Conservation (phyloP, 2,797 vertebrate species). For the Megalops cyprinoides region DNA sequence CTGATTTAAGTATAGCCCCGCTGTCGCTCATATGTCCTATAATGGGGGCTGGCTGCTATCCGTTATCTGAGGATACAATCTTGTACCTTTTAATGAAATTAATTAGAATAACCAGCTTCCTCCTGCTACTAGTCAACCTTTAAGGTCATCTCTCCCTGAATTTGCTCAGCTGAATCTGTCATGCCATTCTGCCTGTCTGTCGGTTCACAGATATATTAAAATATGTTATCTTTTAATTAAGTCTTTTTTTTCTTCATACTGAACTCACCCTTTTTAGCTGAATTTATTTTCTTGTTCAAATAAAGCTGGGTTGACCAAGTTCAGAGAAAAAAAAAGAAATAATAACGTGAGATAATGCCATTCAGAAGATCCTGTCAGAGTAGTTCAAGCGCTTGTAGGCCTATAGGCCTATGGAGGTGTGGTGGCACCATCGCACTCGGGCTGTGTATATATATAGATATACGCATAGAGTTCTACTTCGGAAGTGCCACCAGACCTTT, state of each 20-base stretch:
- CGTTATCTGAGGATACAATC: neutral
- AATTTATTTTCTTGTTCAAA: constrained; percentile 23
- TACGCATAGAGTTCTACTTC: too few species aligned
- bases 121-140: neutral
- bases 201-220: constrained; percentile 31
- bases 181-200: constrained; percentile 29
- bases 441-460: too few species aligned
- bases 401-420: too few species aligned
- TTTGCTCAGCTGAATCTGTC: constrained; percentile 15
- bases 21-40: neutral
- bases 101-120: neutral
- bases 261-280: constrained; percentile 24
- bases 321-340: too few species aligned
- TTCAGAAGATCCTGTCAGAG: neutral
- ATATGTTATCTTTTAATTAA: constrained; percentile 44
- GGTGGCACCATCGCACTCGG: too few species aligned
- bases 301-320: constrained; percentile 17
- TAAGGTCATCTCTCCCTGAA: neutral
- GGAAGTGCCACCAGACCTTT: too few species aligned
- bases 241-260: neutral
- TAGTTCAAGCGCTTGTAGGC: too few species aligned
- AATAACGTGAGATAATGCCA: neutral
- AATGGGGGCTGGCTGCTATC: neutral
- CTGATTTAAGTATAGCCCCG: too few species aligned
- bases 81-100: neutral